Percentiles rank a stretch among this genome's conserved stretches.
Evolutionary conservation across 2,113 vertebrate species (phyloP).

Genomic region (Acrocephalus arundinaceus): DNA sequence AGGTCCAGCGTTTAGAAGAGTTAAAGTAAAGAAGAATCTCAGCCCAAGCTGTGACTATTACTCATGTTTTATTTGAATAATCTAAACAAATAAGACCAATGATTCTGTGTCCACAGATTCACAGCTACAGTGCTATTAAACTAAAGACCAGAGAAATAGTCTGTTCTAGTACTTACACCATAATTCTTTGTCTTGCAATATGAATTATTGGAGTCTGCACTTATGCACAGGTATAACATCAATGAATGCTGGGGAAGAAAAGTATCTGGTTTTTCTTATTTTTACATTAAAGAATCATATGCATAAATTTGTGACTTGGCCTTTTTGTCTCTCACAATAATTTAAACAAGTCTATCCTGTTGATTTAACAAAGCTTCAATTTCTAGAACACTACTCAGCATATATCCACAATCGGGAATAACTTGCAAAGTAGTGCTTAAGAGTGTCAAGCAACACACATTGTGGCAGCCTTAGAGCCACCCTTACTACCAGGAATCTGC

Average conservation of each 20-base stretch:
- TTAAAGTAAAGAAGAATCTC: background rate
- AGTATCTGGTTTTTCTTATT: conserved; percentile 20
- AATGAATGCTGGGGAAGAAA: background rate
- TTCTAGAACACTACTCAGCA: background rate
- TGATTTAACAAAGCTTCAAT: background rate
- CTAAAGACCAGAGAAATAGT: background rate
- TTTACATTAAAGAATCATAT: conserved; percentile 44
- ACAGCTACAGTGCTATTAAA: background rate
- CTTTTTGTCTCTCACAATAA: conserved; percentile 25
- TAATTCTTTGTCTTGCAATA: conserved; percentile 14
- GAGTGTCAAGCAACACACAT: background rate
- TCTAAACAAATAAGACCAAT: conserved; percentile 13
- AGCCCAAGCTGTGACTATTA: background rate
- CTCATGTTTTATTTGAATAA: background rate
- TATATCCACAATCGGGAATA: background rate
- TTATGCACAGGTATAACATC: conserved; percentile 19
- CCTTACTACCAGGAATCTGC: background rate
- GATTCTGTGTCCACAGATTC: background rate
- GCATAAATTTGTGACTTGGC: conserved; percentile 27
- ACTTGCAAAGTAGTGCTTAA: background rate
- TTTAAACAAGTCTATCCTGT: background rate
- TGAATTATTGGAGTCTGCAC: conserved; percentile 1
- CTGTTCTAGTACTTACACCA: background rate
- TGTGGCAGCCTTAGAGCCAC: background rate
- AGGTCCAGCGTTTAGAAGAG: background rate